phyloP scores from a whole-genome alignment of 2,888 invertebrate species.

The Panzeria rudis region DNA sequence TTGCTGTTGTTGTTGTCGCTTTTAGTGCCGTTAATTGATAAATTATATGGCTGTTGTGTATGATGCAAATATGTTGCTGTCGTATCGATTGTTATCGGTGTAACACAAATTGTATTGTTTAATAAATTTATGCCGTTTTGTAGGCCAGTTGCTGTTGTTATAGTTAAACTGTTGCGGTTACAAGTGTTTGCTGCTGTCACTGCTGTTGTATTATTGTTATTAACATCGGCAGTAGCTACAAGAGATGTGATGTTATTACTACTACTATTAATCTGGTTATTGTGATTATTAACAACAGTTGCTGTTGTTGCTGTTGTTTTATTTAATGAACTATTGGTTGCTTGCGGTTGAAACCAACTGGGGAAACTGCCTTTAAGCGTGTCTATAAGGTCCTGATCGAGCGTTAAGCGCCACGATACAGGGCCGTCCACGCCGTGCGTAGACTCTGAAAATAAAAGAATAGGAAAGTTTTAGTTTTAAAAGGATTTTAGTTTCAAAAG shows the following conservation, averaged over 20 bases:
- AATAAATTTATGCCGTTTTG: conserved; percentile 63
- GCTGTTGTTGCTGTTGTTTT: conserved; percentile 10
- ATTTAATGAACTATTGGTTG: conserved; percentile 30
- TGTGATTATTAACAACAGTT: conserved; percentile 22
- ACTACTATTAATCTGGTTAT: conserved; percentile 20
- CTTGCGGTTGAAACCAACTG: conserved; percentile 91
- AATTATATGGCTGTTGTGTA: conserved; percentile 34
- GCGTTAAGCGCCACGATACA: conserved; percentile 95
- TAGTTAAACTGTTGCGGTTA: conserved; percentile 75
- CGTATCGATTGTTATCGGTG: conserved; percentile 74
- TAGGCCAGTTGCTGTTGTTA: conserved; percentile 61
- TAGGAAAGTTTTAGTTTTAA: conserved; percentile 49
- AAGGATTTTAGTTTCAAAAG: too few relatives aligned
- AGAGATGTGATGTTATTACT: conserved; percentile 49
- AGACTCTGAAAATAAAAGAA: conserved; percentile 87
- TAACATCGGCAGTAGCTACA: conserved; percentile 71
- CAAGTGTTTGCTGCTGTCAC: conserved; percentile 67
- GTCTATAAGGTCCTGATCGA: conserved; percentile 96
- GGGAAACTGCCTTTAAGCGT: conserved; percentile 96
- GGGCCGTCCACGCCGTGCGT: conserved; percentile 90
- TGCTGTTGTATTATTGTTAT: conserved; percentile 74
- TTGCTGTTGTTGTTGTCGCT: conserved; percentile 31
- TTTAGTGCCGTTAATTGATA: conserved; percentile 26
- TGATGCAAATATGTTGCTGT: conserved; percentile 65
- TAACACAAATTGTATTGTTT: conserved; percentile 76